Conservation (phyloP, 1,140 invertebrate genomes). For the Drosophila prosaltans region DNA sequence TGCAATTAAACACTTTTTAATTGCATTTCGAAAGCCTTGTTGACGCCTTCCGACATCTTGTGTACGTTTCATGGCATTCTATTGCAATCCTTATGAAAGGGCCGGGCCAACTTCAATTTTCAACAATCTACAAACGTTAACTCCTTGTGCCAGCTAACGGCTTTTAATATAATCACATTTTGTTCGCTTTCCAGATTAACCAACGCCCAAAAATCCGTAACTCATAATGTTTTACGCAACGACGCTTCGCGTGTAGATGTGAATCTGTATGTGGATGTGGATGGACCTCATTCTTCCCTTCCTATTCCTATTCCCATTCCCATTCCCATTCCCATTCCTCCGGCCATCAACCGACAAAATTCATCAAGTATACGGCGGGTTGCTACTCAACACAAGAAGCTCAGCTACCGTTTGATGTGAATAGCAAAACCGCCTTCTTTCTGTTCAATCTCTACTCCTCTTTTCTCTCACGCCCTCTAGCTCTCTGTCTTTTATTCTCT, state of each 20-base stretch:
- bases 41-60: neutral
- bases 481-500: neutral
- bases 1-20: conserved; percentile 68
- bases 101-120: conserved; percentile 12
- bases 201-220: conserved; percentile 24
- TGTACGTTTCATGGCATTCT: neutral
- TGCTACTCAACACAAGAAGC: conserved; percentile 26
- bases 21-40: conserved; percentile 59
- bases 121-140: neutral
- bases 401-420: conserved; percentile 15
- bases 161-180: conserved; percentile 12
- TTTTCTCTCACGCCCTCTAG: neutral
- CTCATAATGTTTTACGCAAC: conserved; percentile 39
- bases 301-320: neutral
- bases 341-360: conserved; percentile 28
- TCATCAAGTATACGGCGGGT: conserved; percentile 32
- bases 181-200: conserved; percentile 31
- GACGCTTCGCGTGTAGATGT: conserved; percentile 9
- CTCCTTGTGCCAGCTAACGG: conserved; percentile 7
- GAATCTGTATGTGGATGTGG: neutral
- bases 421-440: conserved; percentile 8
- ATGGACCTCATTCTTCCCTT: neutral
- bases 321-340: neutral
- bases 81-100: conserved; percentile 14
- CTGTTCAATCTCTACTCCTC: neutral